Percentiles rank a stretch among this genome's conserved stretches.
phyloP scores from a whole-genome alignment of 2,888 invertebrate genomes.

The Alloplasta piceator region DNA sequence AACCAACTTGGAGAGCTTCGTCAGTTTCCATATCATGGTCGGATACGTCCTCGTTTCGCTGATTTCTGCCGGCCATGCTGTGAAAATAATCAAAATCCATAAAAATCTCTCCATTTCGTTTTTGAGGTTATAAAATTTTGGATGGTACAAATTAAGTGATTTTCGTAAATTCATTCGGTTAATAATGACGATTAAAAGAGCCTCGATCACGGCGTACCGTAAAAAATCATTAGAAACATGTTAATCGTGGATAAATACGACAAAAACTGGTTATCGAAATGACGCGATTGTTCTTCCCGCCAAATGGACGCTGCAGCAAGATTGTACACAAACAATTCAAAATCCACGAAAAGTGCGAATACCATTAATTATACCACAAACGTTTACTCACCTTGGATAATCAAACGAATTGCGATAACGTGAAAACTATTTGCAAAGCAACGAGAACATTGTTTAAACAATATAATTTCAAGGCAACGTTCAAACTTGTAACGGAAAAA shows the following conservation, averaged over 20 bases:
- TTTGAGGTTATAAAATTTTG: not conserved
- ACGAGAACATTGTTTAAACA: no score
- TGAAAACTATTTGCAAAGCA: no score
- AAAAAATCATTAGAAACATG: not conserved
- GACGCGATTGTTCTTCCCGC: conserved; percentile 20
- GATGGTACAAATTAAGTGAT: not conserved
- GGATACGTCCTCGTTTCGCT: conserved; percentile 40
- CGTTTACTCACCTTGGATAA: not conserved
- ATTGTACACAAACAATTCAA: not conserved
- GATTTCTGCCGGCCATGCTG: conserved; percentile 59
- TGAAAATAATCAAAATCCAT: not conserved
- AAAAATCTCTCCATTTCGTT: not conserved
- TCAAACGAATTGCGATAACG: no score
- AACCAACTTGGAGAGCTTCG: conserved; percentile 4
- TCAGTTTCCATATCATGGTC: conserved; percentile 63
- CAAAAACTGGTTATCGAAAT: conserved; percentile 7
- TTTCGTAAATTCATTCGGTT: not conserved
- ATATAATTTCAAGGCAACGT: no score
- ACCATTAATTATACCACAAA: not conserved
- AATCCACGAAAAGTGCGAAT: not conserved
- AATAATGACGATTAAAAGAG: not conserved
- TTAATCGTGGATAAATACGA: conserved; percentile 20
- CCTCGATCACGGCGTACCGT: not conserved
- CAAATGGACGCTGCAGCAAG: not conserved
- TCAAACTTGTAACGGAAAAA: no score